Conservation (phyloP, 2,888 invertebrate species). For the Cryptocheilus praepositus region DNA sequence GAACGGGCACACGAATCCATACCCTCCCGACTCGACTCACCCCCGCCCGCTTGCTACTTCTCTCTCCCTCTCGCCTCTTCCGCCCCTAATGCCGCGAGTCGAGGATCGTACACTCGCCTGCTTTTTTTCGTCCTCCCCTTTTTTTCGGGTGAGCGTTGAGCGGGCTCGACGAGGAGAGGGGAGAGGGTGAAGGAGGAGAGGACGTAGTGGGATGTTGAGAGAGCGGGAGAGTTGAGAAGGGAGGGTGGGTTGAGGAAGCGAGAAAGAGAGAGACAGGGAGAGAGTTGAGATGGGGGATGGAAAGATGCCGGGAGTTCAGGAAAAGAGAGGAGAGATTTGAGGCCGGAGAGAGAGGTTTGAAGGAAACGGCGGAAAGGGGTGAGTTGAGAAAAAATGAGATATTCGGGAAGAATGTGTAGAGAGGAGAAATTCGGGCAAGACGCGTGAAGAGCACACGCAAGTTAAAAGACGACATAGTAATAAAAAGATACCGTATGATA, state of each 20-base stretch:
- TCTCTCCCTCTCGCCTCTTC: background rate
- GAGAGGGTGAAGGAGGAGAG: constrained; percentile 8
- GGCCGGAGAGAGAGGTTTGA: too few relatives aligned
- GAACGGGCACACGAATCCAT: constrained; percentile 33
- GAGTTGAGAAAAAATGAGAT: background rate
- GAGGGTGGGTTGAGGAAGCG: background rate
- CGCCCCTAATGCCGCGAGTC: constrained; percentile 15
- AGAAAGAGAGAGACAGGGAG: background rate
- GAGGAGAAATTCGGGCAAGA: constrained; percentile 1
- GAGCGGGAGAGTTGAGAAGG: constrained; percentile 10
- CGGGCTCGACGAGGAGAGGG: background rate
- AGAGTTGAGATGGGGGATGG: background rate
- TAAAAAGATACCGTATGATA: too few relatives aligned
- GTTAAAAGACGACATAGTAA: background rate
- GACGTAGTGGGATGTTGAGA: constrained; percentile 4
- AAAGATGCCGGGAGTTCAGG: background rate
- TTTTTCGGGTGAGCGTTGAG: constrained; percentile 15
- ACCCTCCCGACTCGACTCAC: constrained; percentile 3
- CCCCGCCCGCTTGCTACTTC: background rate
- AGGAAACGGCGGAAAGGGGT: background rate
- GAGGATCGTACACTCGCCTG: constrained; percentile 30
- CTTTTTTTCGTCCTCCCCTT: constrained; percentile 25
- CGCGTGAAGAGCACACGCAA: background rate
- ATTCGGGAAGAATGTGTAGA: background rate
- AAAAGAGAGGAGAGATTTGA: too few relatives aligned